These are phyloP conservation scores for Neogobius melanostomus DNA, from an alignment of 2,113 vertebrate genomes.

Conservation along the genomic window DNA sequence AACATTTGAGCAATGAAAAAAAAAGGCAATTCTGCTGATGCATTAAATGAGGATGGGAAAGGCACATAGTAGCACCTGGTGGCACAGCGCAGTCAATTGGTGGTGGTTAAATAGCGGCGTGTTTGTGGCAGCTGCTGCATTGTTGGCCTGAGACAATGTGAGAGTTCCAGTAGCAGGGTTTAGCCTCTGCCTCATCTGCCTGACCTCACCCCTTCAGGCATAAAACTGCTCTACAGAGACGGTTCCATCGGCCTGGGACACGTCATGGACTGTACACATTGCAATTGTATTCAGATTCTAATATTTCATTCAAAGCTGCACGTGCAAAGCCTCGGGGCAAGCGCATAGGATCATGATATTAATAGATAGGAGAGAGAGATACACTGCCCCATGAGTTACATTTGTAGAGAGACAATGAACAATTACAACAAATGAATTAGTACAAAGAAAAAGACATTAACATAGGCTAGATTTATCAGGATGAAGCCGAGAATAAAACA, in stretches of 20 bases:
- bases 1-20: slow-evolving; percentile 61
- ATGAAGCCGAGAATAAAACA: too few relatives aligned
- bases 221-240: slow-evolving; percentile 47
- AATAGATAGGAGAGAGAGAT: background rate
- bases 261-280: slow-evolving; percentile 37
- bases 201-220: slow-evolving; percentile 41
- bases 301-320: slow-evolving; percentile 38
- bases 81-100: slow-evolving; percentile 66
- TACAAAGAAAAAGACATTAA: too few relatives aligned
- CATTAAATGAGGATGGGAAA: slow-evolving; percentile 74
- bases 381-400: background rate
- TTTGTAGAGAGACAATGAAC: background rate
- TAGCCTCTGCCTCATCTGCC: slow-evolving; percentile 27
- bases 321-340: slow-evolving; percentile 12
- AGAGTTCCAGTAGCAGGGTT: slow-evolving; percentile 70
- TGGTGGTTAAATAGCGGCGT: slow-evolving; percentile 71
- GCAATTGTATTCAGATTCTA: slow-evolving; percentile 49
- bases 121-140: slow-evolving; percentile 76
- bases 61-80: slow-evolving; percentile 73
- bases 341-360: background rate
- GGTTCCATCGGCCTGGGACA: slow-evolving; percentile 34
- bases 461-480: too few relatives aligned
- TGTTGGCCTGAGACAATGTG: slow-evolving; percentile 76
- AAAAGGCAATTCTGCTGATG: slow-evolving; percentile 74
- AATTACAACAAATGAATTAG: too few relatives aligned